These are phyloP conservation scores for Eulemur mongoz DNA, from an alignment of 2,797 vertebrate species.

Conservation along the genomic window DNA sequence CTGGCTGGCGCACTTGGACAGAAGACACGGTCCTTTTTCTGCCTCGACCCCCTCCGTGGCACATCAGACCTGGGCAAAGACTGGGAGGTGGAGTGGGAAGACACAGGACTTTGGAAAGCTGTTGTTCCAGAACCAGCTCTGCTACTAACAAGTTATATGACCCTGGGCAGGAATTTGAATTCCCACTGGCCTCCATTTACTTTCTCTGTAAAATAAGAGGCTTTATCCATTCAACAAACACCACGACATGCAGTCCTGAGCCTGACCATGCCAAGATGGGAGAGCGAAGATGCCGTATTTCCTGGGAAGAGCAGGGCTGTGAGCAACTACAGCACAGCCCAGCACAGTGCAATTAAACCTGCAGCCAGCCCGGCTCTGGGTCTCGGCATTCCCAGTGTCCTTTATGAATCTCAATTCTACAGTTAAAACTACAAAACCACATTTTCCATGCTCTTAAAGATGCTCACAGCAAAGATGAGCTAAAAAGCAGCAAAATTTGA, in stretches of 20 bases:
- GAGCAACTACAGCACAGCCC: not conserved
- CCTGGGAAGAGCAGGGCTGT: not conserved
- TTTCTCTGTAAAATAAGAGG: not conserved
- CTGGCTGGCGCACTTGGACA: not conserved
- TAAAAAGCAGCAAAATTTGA: not conserved
- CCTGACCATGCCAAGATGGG: not conserved
- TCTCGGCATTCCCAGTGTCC: not conserved
- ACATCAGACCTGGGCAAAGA: not conserved
- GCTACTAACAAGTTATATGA: not conserved
- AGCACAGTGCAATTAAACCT: not conserved
- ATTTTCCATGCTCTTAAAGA: not conserved
- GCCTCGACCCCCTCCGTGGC: not conserved
- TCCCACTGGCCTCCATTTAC: not conserved
- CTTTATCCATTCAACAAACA: not conserved
- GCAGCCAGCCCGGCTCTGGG: too few species aligned
- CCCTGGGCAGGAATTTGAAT: not conserved
- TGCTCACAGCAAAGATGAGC: not conserved
- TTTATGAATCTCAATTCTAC: not conserved
- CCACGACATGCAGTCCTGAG: not conserved
- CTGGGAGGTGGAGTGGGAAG: not conserved
- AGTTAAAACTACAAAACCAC: not conserved
- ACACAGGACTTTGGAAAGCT: not conserved
- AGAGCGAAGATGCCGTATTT: rapidly evolving
- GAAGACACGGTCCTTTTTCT: not conserved
- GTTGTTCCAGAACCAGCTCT: not conserved